These are phyloP conservation scores for Patella ulyssiponensis DNA, from an alignment of 2,888 invertebrate genomes.

Conservation along the genomic window DNA sequence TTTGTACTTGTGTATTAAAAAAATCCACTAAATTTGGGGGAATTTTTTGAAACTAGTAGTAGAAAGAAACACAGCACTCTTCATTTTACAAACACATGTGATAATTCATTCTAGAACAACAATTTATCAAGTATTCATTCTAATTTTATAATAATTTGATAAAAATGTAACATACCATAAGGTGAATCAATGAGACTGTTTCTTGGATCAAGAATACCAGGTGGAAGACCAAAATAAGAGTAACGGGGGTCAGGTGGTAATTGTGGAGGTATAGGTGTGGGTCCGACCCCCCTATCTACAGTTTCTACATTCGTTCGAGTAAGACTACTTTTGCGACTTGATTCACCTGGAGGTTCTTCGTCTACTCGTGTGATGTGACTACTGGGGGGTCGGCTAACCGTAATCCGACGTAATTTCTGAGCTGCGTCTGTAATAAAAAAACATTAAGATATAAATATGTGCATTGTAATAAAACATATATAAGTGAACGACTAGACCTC, in stretches of 20 bases:
- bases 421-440: constrained; percentile 31
- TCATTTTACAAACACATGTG: too few relatives aligned
- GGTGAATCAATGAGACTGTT: constrained; percentile 42
- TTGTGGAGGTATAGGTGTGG: constrained; percentile 65
- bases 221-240: constrained; percentile 44
- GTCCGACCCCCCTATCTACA: constrained; percentile 69
- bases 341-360: constrained; percentile 57
- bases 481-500: too few relatives aligned
- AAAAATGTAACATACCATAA: constrained; percentile 41
- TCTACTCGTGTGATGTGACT: constrained; percentile 58
- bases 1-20: too few relatives aligned
- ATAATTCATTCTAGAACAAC: too few relatives aligned
- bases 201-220: constrained; percentile 34
- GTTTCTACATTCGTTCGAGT: constrained; percentile 62
- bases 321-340: constrained; percentile 31
- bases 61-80: too few relatives aligned
- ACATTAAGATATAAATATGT: neutral
- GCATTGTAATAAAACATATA: too few relatives aligned
- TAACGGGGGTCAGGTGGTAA: constrained; percentile 47
- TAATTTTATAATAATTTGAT: too few relatives aligned
- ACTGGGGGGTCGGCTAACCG: constrained; percentile 57
- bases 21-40: too few relatives aligned
- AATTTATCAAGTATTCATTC: too few relatives aligned
- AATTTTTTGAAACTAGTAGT: too few relatives aligned
- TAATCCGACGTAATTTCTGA: constrained; percentile 44